Evolutionary conservation across 2,888 invertebrate species (phyloP), one percentile per base, ranked within the genome.

Genomic region (Cerceris ruficornis): DNA sequence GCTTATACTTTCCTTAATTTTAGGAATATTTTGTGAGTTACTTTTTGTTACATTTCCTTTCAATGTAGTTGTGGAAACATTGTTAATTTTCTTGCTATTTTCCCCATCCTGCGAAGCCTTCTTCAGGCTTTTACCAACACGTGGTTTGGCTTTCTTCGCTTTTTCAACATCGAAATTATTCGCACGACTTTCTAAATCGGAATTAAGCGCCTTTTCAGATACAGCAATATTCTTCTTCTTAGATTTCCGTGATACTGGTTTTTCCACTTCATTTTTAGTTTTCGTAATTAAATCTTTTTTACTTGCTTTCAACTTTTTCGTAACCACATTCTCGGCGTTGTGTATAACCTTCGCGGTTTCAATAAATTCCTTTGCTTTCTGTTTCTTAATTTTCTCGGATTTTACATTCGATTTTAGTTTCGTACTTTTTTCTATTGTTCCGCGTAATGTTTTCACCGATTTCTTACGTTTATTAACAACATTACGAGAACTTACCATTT

Each of bases 401-500:
- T 39, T 54, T 8, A 9, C 17, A 4, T 14, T 49, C 0, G 62
- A 52, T 43, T 62, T 57, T 15, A 14, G 11, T 50, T 60, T 65
- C 28, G 7, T 9, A 8, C 42, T 50, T 42, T 65, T 41, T 14
- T 17, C 7, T 17, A 60, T 65, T 13, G 7, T 52, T 39, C 13
- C n/a, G 7, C n/a, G 11, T 11, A 46, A 58, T 43, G 42, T 1
- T 43, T 62, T 61, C 0, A 7, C 2, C 1, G 52, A 14, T 6
- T 50, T 9, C 61, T 57, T 58, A n/a, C 14, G 61, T 6, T 50
- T 61, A n/a, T 71, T 57, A 58, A 60, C 54, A 9, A 60, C 17
- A 41, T 65, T 70, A 2, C 5, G 42, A 6, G 50, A 61, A 52
- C 11, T 60, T 64, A 54, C 68, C 72, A 72, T 68, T 43, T 76